Conservation (phyloP, 2,797 vertebrate genomes). For the Helarctos malayanus region DNA sequence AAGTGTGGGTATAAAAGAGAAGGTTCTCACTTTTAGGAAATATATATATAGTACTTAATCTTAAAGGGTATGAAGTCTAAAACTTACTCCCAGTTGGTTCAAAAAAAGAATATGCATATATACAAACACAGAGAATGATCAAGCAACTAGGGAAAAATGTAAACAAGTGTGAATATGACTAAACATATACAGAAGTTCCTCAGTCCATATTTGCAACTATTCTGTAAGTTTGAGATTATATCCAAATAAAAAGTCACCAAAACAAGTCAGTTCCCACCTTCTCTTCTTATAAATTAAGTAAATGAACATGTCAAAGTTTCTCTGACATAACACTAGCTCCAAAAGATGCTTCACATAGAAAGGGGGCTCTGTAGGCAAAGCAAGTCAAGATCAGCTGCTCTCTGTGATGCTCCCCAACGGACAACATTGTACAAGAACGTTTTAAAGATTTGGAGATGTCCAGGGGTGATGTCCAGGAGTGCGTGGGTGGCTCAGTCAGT, state of each 20-base stretch:
- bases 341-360: conserved; percentile 36
- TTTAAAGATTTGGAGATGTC: not conserved
- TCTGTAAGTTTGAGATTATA: conserved; percentile 35
- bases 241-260: conserved; percentile 62
- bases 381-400: conserved; percentile 1
- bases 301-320: conserved; percentile 31
- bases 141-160: conserved; percentile 30
- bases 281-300: conserved; percentile 36
- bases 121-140: not conserved
- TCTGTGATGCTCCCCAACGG: not conserved
- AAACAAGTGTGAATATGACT: conserved; percentile 19
- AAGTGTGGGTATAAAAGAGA: not conserved
- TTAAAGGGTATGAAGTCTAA: not conserved
- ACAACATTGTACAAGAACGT: not conserved
- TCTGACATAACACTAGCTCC: not conserved
- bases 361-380: not conserved
- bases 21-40: conserved; percentile 31
- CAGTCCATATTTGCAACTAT: not conserved
- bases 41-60: not conserved
- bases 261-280: conserved; percentile 40
- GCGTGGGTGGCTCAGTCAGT: not conserved
- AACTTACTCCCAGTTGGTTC: conserved; percentile 6
- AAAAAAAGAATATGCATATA: not conserved
- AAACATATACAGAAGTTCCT: conserved; percentile 52
- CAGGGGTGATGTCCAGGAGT: not conserved